Percentiles rank a stretch among this genome's conserved stretches.
These are phyloP conservation scores for Cyclophora punctaria DNA, from an alignment of 2,888 invertebrate genomes.

Conservation along the genomic window DNA sequence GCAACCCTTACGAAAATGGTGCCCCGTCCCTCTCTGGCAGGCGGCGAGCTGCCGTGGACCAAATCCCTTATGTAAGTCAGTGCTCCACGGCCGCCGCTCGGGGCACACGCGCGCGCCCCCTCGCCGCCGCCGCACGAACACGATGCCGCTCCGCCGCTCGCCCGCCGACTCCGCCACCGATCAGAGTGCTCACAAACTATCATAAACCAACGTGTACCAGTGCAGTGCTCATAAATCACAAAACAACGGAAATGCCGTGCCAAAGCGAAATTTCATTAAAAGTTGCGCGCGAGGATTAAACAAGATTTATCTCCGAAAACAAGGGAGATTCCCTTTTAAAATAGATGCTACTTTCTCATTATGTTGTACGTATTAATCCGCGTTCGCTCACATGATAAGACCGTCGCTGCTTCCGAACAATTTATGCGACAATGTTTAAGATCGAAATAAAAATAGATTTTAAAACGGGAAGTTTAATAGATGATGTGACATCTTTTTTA, in stretches of 20 bases:
- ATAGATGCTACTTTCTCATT: constrained; percentile 40
- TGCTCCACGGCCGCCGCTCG: constrained; percentile 36
- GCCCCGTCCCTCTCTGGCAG: constrained; percentile 51
- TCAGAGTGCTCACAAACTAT: constrained; percentile 35
- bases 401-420: constrained; percentile 34
- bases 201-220: constrained; percentile 37
- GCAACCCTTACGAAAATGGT: constrained; percentile 52
- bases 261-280: constrained; percentile 43
- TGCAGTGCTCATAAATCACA: constrained; percentile 34
- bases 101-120: constrained; percentile 38
- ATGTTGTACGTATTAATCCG: constrained; percentile 47
- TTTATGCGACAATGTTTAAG: constrained; percentile 43
- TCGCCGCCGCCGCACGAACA: constrained; percentile 26
- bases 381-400: constrained; percentile 27
- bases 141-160: constrained; percentile 39
- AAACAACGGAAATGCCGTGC: constrained; percentile 35
- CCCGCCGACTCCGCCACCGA: constrained; percentile 26
- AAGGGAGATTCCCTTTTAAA: constrained; percentile 42
- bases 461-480: constrained; percentile 44
- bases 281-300: constrained; percentile 44
- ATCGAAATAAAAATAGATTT: constrained; percentile 53
- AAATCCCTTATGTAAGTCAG: constrained; percentile 73
- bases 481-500: constrained; percentile 53
- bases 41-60: constrained; percentile 53
- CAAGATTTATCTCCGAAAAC: constrained; percentile 48